phyloP scores from a whole-genome alignment of 2,888 invertebrate species.

The Zhengitettix transpicula region DNA sequence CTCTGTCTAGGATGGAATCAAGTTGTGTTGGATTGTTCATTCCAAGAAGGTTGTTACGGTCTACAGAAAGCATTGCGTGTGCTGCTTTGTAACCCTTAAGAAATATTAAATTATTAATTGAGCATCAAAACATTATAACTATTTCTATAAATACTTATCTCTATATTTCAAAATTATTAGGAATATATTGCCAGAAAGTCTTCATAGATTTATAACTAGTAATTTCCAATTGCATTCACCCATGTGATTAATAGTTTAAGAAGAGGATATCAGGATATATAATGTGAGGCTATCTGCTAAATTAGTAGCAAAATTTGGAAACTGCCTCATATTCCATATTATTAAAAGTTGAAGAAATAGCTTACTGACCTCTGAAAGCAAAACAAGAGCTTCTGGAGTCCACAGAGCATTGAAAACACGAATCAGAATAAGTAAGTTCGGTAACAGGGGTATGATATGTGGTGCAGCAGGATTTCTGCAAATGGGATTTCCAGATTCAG shows the following conservation, averaged over 20 bases:
- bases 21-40: slow-evolving; percentile 20
- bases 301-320: no score
- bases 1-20: slow-evolving; percentile 6
- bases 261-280: no score
- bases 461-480: slow-evolving; percentile 76
- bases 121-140: background rate
- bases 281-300: no score
- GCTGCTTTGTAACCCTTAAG: slow-evolving; percentile 46
- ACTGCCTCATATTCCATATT: no score
- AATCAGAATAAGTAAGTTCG: slow-evolving; percentile 60
- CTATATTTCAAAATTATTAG: no score
- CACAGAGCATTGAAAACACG: slow-evolving; percentile 68
- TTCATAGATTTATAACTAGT: no score
- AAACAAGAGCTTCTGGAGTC: slow-evolving; percentile 43
- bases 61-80: slow-evolving; percentile 54
- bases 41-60: slow-evolving; percentile 59
- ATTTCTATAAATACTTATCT: no score
- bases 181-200: no score
- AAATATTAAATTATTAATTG: background rate
- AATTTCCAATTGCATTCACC: no score
- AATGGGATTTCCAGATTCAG: slow-evolving; percentile 58
- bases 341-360: no score
- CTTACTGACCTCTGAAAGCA: slow-evolving; percentile 35
- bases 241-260: no score
- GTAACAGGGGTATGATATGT: slow-evolving; percentile 65